Base-by-base conservation (phyloP, 2,113 vertebrate genomes). In the Barbus barbus region DNA sequence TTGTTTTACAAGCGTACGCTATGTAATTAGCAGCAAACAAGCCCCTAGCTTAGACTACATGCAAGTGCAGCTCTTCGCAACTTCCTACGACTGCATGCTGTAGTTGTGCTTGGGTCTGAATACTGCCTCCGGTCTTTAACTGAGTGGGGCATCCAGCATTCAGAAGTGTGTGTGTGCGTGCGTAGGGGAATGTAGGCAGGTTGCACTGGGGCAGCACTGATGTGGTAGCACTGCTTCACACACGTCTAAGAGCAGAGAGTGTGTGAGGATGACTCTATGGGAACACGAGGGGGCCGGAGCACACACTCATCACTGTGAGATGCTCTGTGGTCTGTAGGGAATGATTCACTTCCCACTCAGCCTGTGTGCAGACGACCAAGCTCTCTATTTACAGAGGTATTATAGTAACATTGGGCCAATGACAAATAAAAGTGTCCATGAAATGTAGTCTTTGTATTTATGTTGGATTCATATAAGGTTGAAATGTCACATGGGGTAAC, bases 81-180 rank as follows among this genome's bases (percentile, higher is more conserved):
- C 53, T 60, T 78, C 53, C 1, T 41, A 24, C 26, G 5, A 31
- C 16, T n/a, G 82, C 38, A 76, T 28, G 87, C 86, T 89, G 88
- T 87, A 78, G 75, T 86, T 87, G 90, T 85, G 90, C 93, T 92
- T 90, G 91, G 91, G 90, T 72, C 81, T 82, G 86, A 46, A 58
- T 7, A 60, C 83, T 53, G 58, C 44, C 46, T 78, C 83, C n/a
- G 46, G 74, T 78, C 74, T 77, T 61, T 20, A 65, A 31, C 74
- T 26, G 83, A 61, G 74, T 84, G 83, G 74, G 65, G 60, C 83
- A 33, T 74, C 22, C 61, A 46, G 73, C 22, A 53, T 51, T 81
- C 60, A 63, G 56, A 51, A 4, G 38, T 65, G n/a, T 65, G 73
- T 26, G 24, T 63, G 41, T 65, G 61, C 13, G 38, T 67, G n/a